Percentiles rank a stretch among this genome's conserved stretches.
These are phyloP conservation scores for Chionomys nivalis DNA, from an alignment of 2,113 vertebrate genomes.

Conservation along the genomic window DNA sequence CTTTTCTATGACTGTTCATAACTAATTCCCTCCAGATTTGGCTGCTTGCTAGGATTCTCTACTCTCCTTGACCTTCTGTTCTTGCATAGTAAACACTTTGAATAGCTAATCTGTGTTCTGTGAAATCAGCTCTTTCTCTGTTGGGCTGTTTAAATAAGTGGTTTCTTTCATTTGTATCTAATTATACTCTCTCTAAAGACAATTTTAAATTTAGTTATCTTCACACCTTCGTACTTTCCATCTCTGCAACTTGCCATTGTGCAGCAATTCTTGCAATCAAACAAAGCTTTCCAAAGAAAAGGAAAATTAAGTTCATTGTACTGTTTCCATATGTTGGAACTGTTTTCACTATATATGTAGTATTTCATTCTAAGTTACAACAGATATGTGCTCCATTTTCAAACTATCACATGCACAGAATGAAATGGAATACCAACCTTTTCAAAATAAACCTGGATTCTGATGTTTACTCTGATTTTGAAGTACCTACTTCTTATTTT, in stretches of 20 bases:
- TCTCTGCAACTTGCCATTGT: not conserved
- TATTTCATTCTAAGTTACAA: not conserved
- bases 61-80: not conserved
- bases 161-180: conserved; percentile 21
- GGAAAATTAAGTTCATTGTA: not conserved
- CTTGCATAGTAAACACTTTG: not conserved
- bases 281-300: not conserved
- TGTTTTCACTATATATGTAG: not conserved
- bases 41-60: not conserved
- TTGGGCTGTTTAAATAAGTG: not conserved
- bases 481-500: not conserved
- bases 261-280: conserved; percentile 20
- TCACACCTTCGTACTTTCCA: not conserved
- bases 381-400: not conserved
- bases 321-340: not conserved
- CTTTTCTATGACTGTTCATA: not conserved
- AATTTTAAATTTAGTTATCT: conserved; percentile 32
- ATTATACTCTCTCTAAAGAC: conserved; percentile 18
- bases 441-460: not conserved
- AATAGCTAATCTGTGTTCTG: not conserved
- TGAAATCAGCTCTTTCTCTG: conserved; percentile 19
- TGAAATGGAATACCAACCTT: not conserved
- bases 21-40: not conserved
- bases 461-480: not conserved
- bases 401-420: not conserved